A percentile compares a stretch with the other conserved stretches of the same genome.
Conservation (phyloP, 2,797 vertebrate species). For the Poeciliopsis turneri region DNA sequence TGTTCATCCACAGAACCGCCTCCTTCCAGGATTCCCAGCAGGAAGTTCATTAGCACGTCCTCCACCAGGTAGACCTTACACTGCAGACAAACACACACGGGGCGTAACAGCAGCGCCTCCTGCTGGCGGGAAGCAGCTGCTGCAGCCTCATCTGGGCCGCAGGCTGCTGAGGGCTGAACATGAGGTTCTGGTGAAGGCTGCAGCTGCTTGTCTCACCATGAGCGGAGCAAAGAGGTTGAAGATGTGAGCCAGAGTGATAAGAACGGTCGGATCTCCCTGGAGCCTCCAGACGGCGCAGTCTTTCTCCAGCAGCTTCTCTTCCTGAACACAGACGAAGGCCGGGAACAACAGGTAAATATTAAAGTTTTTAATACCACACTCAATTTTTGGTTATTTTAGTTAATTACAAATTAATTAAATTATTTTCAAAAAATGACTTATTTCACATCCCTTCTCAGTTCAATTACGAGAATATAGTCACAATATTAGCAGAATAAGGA, state of each 20-base stretch:
- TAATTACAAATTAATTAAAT: too few relatives aligned
- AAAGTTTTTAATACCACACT: too few relatives aligned
- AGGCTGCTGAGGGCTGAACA: neutral
- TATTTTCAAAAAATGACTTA: too few relatives aligned
- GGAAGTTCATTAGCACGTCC: conserved; percentile 94
- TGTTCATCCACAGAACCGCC: conserved; percentile 88
- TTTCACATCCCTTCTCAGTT: too few relatives aligned
- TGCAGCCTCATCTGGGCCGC: neutral
- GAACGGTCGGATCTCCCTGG: conserved; percentile 89
- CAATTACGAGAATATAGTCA: too few relatives aligned
- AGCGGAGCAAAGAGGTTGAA: conserved; percentile 94
- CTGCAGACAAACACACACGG: conserved; percentile 67
- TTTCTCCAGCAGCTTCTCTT: conserved; percentile 87
- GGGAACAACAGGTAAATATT: too few relatives aligned
- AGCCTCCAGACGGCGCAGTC: conserved; percentile 85
- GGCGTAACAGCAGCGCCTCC: neutral
- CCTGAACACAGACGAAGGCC: conserved; percentile 73
- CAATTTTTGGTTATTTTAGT: too few relatives aligned
- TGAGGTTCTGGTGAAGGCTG: neutral
- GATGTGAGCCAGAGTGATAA: conserved; percentile 91
- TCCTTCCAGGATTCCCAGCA: conserved; percentile 88
- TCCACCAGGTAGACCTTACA: conserved; percentile 97
- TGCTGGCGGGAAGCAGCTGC: neutral
- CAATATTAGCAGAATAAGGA: too few relatives aligned
- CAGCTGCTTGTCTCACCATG: conserved; percentile 83